Percentiles rank a stretch among this genome's conserved stretches.
Conservation (phyloP, 2,888 invertebrate species). For the Noctua pronuba region DNA sequence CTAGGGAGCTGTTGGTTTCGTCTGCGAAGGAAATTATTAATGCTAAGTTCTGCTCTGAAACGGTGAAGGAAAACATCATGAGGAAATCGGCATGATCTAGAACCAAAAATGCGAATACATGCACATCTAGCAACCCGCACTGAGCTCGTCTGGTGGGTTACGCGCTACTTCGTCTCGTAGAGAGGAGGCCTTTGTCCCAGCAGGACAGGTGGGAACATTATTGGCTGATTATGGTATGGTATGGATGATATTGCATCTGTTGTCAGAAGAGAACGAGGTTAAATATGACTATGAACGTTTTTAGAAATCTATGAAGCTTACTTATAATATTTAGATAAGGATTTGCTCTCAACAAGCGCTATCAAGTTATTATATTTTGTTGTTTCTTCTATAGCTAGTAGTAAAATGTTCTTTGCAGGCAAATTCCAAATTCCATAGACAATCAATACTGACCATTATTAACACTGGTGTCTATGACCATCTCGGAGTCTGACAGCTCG, state of each 20-base stretch:
- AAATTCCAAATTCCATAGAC: neutral
- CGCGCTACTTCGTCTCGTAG: neutral
- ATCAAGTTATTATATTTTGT: neutral
- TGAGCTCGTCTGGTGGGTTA: neutral
- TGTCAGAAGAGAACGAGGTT: neutral
- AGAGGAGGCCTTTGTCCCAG: neutral
- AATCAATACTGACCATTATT: conserved; percentile 79
- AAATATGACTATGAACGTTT: neutral
- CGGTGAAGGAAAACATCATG: neutral
- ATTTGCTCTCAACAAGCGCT: neutral
- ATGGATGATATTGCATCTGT: neutral
- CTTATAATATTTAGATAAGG: neutral
- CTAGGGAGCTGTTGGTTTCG: conserved; percentile 86
- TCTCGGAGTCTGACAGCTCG: conserved; percentile 96
- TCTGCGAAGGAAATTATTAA: conserved; percentile 74
- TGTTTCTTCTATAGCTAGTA: too few relatives aligned
- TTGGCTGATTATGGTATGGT: neutral
- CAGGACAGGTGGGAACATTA: neutral
- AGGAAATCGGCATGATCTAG: neutral
- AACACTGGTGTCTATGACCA: conserved; percentile 88
- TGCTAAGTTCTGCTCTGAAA: neutral
- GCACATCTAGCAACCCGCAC: neutral
- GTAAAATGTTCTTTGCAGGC: too few relatives aligned
- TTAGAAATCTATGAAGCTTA: neutral
- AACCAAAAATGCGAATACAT: neutral